These are phyloP conservation scores for Xestia c-nigrum DNA, from an alignment of 2,888 invertebrate species.

Conservation along the genomic window DNA sequence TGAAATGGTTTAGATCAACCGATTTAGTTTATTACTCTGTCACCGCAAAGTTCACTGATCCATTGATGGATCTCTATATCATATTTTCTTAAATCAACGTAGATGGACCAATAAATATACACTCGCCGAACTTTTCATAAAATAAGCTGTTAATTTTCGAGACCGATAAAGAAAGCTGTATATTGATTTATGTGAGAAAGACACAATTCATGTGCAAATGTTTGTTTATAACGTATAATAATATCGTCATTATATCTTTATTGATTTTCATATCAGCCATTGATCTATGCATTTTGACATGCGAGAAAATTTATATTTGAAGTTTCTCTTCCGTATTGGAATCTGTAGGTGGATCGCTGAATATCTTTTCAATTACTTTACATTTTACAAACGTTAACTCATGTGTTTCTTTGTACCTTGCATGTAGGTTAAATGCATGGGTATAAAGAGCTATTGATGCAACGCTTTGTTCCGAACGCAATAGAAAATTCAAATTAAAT, in stretches of 20 bases:
- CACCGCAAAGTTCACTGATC: constrained; percentile 29
- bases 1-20: not conserved
- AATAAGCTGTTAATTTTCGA: constrained; percentile 58
- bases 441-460: constrained; percentile 45
- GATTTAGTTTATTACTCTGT: constrained; percentile 27
- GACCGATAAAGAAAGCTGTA: constrained; percentile 61
- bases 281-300: constrained; percentile 69
- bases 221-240: constrained; percentile 72
- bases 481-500: constrained; percentile 57
- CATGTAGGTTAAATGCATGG: constrained; percentile 39
- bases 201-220: constrained; percentile 72
- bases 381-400: constrained; percentile 46
- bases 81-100: constrained; percentile 39
- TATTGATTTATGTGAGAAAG: constrained; percentile 63
- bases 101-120: constrained; percentile 57
- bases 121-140: constrained; percentile 54
- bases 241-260: constrained; percentile 72
- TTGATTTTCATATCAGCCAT: constrained; percentile 68
- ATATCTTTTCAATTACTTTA: constrained; percentile 61
- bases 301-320: constrained; percentile 64
- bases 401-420: constrained; percentile 54
- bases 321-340: constrained; percentile 59
- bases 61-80: constrained; percentile 43
- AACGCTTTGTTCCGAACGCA: constrained; percentile 38
- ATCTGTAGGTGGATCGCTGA: constrained; percentile 55